Evolutionary conservation across 2,888 invertebrate genomes (phyloP).

Genomic region (Abscondita cerata): DNA sequence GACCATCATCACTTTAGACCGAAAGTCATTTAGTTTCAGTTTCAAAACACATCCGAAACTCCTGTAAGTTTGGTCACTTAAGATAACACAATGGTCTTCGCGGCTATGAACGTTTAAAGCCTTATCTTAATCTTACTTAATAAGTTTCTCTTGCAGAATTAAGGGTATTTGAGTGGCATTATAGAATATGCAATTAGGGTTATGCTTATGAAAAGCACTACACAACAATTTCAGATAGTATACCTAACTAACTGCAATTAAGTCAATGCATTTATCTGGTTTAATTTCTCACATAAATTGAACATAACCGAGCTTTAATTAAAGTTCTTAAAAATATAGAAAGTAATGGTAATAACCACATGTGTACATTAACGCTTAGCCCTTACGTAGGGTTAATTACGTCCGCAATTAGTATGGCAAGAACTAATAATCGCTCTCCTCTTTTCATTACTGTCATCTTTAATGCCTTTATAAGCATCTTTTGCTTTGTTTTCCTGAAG

Average conservation of each 20-base stretch:
- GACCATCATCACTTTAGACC: constrained; percentile 11
- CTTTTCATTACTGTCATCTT: constrained; percentile 44
- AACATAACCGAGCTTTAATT: constrained; percentile 1
- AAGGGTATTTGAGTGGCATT: constrained; percentile 26
- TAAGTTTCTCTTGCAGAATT: constrained; percentile 31
- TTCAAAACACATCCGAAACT: constrained; percentile 33
- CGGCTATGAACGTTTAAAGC: constrained; percentile 39
- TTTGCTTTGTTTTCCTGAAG: constrained; percentile 41
- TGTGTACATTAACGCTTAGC: constrained; percentile 42
- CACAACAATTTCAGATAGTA: constrained; percentile 1
- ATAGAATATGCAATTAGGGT: constrained; percentile 28
- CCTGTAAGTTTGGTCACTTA: constrained; percentile 35
- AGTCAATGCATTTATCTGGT: background rate
- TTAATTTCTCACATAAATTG: background rate
- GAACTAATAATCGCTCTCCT: constrained; percentile 43
- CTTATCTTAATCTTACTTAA: constrained; percentile 45
- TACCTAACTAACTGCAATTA: background rate
- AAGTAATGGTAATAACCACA: constrained; percentile 23
- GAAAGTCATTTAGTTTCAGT: constrained; percentile 26
- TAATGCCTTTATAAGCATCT: constrained; percentile 45
- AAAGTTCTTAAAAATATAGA: constrained; percentile 10
- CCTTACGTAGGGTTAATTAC: constrained; percentile 41
- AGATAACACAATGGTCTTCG: constrained; percentile 34
- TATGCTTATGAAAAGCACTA: constrained; percentile 17
- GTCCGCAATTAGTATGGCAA: constrained; percentile 41